Base-by-base conservation (phyloP, 2,113 vertebrate genomes). In the Sula dactylatra region DNA sequence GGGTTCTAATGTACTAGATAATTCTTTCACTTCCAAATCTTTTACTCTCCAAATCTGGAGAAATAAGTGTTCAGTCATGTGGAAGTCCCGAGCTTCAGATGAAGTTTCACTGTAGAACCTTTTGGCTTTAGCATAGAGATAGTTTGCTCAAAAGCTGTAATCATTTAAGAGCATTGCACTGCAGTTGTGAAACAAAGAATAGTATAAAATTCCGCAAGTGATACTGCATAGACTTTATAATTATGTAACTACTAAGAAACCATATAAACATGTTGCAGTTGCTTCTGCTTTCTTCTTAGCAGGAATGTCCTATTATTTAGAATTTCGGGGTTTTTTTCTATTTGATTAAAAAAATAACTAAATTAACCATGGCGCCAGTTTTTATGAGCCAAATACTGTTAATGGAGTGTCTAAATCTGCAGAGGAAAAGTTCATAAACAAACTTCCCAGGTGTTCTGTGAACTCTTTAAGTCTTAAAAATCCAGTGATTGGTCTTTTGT, bases 181-280 rank as follows among this genome's bases (percentile, higher is more conserved):
- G 92, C 95, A 94, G 95, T 97, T 98, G 94, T 88, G 96, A 95
- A 91, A 79, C 31, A 74, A 92, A 88, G 96, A 97, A 96, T 94
- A 82, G 90, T 92, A 91, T 69, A 76, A 92, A 94, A 90, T 92
- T 94, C 94, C 90, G 83, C 97, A 96, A 93, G 96, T 79, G 94
- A 97, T 98, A 96, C 92, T 93, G 94, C 86, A 94, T 92, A 96
- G 95, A 95, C 94, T 93, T 80, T 83, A 92, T 97, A 97, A 97
- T 98, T 98, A 97, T 97, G 94, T 97, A 98, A 97, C 97, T 97
- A 87, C 95, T 91, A 69, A 86, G 94, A 97, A 97, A 97, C 92
- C 90, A 90, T 91, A 96, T 94, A 96, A 92, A 95, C 81, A 96
- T 88, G 87, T 94, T 94, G 67, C 83, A 77, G 70, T 96, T 94